Evolutionary conservation across 2,113 vertebrate genomes (phyloP).

Genomic region (Pituophis catenifer): DNA sequence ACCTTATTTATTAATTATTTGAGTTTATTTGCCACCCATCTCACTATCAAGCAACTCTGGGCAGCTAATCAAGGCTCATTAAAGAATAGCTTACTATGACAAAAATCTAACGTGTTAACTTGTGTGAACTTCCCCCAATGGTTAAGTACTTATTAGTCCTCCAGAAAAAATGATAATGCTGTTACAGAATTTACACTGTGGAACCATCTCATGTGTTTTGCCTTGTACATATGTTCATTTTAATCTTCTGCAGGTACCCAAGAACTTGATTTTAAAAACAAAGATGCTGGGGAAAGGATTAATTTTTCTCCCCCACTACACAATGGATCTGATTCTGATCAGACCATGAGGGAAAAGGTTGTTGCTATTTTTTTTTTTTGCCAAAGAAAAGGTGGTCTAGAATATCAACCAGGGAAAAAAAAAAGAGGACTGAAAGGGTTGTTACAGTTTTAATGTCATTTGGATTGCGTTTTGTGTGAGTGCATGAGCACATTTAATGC

Average conservation of each 20-base stretch:
- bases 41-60: neutral
- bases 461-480: neutral
- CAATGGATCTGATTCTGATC: neutral
- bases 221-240: neutral
- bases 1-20: neutral
- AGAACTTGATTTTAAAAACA: neutral
- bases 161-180: neutral
- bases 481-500: neutral
- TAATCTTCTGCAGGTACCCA: neutral
- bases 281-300: neutral
- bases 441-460: neutral
- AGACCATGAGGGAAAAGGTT: neutral
- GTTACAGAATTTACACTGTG: neutral
- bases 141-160: neutral
- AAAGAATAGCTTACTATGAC: neutral
- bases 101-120: neutral
- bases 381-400: neutral
- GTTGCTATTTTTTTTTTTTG: neutral
- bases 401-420: neutral
- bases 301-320: neutral
- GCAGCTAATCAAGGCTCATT: neutral
- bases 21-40: neutral
- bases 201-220: neutral
- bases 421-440: neutral
- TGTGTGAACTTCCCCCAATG: neutral